A percentile compares a stretch with the other conserved stretches of the same genome.
Evolutionary conservation across 2,888 invertebrate species (phyloP).

Genomic region (Buathra laborator): DNA sequence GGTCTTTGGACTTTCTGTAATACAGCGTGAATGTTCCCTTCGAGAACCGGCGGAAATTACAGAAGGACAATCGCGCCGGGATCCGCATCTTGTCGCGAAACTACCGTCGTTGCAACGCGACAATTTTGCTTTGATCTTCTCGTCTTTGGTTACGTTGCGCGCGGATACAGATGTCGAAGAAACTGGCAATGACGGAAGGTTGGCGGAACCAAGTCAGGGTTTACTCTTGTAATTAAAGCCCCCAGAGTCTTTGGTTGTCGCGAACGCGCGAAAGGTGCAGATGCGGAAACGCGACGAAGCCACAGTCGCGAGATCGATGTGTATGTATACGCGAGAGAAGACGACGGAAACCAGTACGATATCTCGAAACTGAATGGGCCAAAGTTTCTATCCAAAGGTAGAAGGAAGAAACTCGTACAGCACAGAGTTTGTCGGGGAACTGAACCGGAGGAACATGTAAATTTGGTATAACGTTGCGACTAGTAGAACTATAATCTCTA

Average conservation of each 20-base stretch:
- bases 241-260: slow-evolving; percentile 10
- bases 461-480: not conserved
- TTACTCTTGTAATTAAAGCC: slow-evolving; percentile 55
- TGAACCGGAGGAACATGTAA: not conserved
- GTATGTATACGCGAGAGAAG: not conserved
- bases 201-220: not conserved
- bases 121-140: slow-evolving; percentile 57
- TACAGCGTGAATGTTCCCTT: not conserved
- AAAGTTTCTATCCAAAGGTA: slow-evolving; percentile 22
- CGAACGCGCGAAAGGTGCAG: not conserved
- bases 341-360: slow-evolving; percentile 1
- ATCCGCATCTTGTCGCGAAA: slow-evolving; percentile 22
- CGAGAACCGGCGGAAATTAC: slow-evolving; percentile 31
- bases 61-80: slow-evolving; percentile 40
- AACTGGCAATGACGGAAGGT: not conserved
- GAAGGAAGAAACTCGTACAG: not conserved
- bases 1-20: not conserved
- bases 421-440: not conserved
- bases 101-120: slow-evolving; percentile 9
- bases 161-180: slow-evolving; percentile 7
- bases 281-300: not conserved
- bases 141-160: slow-evolving; percentile 8
- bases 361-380: slow-evolving; percentile 27
- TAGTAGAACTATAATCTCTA: not conserved
- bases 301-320: not conserved